A percentile compares a stretch with the other conserved stretches of the same genome.
These are phyloP conservation scores for Augochlorella aurata DNA, from an alignment of 2,888 invertebrate species.

Conservation along the genomic window DNA sequence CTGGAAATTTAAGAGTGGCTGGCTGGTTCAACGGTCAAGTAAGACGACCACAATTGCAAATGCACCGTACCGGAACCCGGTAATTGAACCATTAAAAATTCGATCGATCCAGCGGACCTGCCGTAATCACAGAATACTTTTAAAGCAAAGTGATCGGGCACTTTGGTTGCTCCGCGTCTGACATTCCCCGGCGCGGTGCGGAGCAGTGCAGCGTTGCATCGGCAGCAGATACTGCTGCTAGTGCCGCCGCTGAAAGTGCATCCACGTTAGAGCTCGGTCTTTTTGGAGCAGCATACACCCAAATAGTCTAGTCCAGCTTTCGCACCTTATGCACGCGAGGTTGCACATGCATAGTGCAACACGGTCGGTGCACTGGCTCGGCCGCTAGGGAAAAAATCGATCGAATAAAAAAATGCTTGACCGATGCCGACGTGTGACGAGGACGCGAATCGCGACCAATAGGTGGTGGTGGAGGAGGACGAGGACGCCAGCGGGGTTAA, in stretches of 20 bases:
- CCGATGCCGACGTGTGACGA: slow-evolving; percentile 75
- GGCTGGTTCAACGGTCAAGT: slow-evolving; percentile 29
- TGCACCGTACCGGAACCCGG: slow-evolving; percentile 43
- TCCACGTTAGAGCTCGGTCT: slow-evolving; percentile 67
- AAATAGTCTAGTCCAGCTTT: slow-evolving; percentile 68
- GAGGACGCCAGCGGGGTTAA: slow-evolving; percentile 65
- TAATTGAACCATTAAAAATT: slow-evolving; percentile 59
- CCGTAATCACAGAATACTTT: slow-evolving; percentile 58
- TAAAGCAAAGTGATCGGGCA: slow-evolving; percentile 49
- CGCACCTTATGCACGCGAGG: slow-evolving; percentile 69
- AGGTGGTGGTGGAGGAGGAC: slow-evolving; percentile 59
- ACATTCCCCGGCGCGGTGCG: slow-evolving; percentile 16
- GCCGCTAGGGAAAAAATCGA: slow-evolving; percentile 65
- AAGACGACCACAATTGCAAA: slow-evolving; percentile 40
- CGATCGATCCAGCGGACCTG: slow-evolving; percentile 31
- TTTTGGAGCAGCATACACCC: slow-evolving; percentile 64
- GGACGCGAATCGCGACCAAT: slow-evolving; percentile 74
- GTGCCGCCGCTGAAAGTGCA: slow-evolving; percentile 56
- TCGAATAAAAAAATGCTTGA: slow-evolving; percentile 74
- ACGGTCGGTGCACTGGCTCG: slow-evolving; percentile 62
- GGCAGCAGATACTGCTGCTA: neutral
- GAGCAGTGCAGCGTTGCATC: slow-evolving; percentile 23
- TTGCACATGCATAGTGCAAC: slow-evolving; percentile 69
- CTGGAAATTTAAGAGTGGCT: slow-evolving; percentile 19
- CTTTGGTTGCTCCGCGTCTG: slow-evolving; percentile 35